These are phyloP conservation scores for Cryptus armator DNA, from an alignment of 2,888 invertebrate genomes.

Conservation along the genomic window DNA sequence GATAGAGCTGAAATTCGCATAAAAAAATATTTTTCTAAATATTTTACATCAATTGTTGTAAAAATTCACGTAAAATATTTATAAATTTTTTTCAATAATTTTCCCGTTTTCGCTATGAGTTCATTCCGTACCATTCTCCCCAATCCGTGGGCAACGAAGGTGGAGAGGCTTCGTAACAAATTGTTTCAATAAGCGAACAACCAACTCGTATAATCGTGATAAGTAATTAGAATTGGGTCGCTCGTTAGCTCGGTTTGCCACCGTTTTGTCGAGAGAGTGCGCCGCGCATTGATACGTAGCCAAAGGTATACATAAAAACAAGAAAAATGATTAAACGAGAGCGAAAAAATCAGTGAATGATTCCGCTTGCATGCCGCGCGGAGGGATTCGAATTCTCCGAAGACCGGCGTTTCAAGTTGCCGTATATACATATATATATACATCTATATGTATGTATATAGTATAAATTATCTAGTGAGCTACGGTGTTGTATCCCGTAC, in stretches of 20 bases:
- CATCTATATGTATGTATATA: constrained; percentile 31
- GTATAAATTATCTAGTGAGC: constrained; percentile 64
- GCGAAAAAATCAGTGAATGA: constrained; percentile 61
- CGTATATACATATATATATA: constrained; percentile 74
- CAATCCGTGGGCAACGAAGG: no score
- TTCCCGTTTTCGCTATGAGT: no score
- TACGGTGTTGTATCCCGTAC: constrained; percentile 71
- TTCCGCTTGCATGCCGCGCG: constrained; percentile 39
- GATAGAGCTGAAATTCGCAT: no score
- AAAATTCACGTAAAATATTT: no score
- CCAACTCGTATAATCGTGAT: constrained; percentile 1
- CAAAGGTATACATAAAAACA: constrained; percentile 2
- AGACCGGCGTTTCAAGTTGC: constrained; percentile 73
- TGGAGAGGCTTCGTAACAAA: background rate
- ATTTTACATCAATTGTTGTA: no score
- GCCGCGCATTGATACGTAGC: constrained; percentile 21
- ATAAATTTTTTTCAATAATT: no score
- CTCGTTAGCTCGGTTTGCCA: constrained; percentile 13
- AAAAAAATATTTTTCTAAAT: no score
- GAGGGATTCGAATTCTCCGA: constrained; percentile 75
- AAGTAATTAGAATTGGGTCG: constrained; percentile 30
- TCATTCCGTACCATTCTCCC: background rate
- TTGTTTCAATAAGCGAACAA: constrained; percentile 32
- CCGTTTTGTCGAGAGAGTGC: background rate
- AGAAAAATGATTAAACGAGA: constrained; percentile 45